Percentiles rank a stretch among this genome's conserved stretches.
Conservation (phyloP, 2,888 invertebrate species). For the Lysandra coridon region DNA sequence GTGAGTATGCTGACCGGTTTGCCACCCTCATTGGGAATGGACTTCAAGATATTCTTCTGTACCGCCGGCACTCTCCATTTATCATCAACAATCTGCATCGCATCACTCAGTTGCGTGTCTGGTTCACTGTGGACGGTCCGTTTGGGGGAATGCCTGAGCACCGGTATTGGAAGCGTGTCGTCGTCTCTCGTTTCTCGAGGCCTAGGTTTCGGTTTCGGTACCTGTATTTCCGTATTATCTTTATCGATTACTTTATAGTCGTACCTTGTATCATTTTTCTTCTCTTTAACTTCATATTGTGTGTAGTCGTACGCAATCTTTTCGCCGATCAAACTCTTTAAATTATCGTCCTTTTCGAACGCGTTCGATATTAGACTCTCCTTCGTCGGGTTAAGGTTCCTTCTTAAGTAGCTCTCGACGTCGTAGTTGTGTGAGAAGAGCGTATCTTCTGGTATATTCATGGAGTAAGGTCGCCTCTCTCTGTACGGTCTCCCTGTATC, state of each 20-base stretch:
- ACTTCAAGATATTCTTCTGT: constrained; percentile 81
- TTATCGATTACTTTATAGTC: not conserved
- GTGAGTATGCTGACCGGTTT: constrained; percentile 81
- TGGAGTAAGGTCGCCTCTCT: constrained; percentile 60
- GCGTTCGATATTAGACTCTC: constrained; percentile 45
- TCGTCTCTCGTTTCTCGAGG: constrained; percentile 29
- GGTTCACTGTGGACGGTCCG: constrained; percentile 41
- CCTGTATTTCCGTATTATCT: too few species aligned
- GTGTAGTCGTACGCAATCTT: not conserved
- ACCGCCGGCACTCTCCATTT: constrained; percentile 82
- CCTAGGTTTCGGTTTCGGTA: not conserved
- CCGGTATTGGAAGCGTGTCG: constrained; percentile 81
- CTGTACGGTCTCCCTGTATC: constrained; percentile 64
- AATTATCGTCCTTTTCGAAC: constrained; percentile 25
- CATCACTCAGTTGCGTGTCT: constrained; percentile 54
- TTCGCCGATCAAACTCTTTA: constrained; percentile 6
- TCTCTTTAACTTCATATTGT: not conserved
- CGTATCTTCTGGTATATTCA: constrained; percentile 71
- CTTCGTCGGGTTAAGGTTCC: constrained; percentile 62
- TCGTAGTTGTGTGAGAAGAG: constrained; percentile 68
- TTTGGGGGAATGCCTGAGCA: constrained; percentile 78
- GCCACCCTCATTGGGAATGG: constrained; percentile 69
- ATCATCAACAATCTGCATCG: constrained; percentile 66
- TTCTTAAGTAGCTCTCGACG: constrained; percentile 66
- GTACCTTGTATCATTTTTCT: not conserved